phyloP scores from a whole-genome alignment of 2,888 invertebrate species.

The Arrhopalites spinosus region DNA sequence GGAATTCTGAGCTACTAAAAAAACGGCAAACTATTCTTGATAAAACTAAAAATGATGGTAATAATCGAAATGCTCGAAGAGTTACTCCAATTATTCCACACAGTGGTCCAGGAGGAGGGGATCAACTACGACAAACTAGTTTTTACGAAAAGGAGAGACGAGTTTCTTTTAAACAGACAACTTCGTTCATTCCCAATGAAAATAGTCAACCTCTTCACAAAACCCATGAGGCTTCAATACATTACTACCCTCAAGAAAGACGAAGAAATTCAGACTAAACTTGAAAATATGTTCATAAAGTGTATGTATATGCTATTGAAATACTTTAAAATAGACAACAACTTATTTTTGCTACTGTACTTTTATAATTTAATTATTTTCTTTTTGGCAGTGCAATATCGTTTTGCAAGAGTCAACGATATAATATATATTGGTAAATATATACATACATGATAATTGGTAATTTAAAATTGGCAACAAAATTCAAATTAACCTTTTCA shows the following conservation, averaged over 20 bases:
- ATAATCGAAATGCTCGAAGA: background rate
- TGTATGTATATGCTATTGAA: background rate
- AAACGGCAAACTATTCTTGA: background rate
- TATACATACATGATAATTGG: background rate
- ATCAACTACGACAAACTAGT: background rate
- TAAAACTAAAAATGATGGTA: background rate
- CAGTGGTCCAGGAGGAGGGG: constrained; percentile 16
- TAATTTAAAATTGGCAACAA: background rate
- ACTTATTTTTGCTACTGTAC: background rate
- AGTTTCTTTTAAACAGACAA: constrained; percentile 15
- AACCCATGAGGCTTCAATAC: background rate
- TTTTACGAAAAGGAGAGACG: constrained; percentile 1
- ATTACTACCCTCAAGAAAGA: background rate
- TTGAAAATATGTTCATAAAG: background rate
- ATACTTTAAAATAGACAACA: background rate
- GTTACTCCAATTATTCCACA: background rate
- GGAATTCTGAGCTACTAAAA: background rate
- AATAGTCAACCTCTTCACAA: background rate
- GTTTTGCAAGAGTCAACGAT: background rate
- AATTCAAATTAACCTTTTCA: background rate
- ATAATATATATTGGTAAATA: background rate
- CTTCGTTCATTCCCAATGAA: constrained; percentile 17
- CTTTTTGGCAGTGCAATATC: background rate
- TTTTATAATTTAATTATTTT: background rate
- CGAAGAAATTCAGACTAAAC: constrained; percentile 11